Percentiles rank a stretch among this genome's conserved stretches.
These are phyloP conservation scores for Actinemys pallida DNA, from an alignment of 2,113 vertebrate genomes.

Conservation along the genomic window DNA sequence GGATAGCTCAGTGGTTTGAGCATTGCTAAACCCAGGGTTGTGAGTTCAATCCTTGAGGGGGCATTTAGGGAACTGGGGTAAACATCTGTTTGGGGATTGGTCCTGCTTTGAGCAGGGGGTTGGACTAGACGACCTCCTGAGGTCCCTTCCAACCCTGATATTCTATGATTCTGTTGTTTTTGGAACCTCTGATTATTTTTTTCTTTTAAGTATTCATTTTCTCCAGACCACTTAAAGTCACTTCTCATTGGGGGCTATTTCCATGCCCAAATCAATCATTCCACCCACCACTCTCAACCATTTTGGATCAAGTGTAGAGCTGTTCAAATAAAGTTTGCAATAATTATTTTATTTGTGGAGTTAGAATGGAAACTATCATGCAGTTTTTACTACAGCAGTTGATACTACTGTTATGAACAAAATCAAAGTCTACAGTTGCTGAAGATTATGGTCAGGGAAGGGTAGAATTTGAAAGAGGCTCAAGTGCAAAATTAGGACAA, in stretches of 20 bases:
- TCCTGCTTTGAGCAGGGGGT: too few species aligned
- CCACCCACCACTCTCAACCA: background rate
- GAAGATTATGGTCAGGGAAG: background rate
- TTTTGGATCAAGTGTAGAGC: background rate
- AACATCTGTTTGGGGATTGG: too few species aligned
- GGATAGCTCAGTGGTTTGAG: too few species aligned
- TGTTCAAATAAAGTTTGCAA: background rate
- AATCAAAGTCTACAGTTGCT: background rate
- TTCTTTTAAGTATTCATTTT: background rate
- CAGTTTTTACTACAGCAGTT: background rate
- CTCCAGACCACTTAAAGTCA: background rate
- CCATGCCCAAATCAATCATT: background rate
- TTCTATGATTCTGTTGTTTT: background rate
- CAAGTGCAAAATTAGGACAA: background rate
- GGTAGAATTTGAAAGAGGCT: background rate
- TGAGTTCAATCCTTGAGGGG: too few species aligned
- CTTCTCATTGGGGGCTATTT: background rate
- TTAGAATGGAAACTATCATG: background rate
- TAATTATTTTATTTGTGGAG: accelerated
- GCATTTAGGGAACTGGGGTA: too few species aligned
- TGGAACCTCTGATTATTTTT: background rate
- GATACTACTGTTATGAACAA: background rate
- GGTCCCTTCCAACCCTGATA: too few species aligned
- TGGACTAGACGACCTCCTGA: too few species aligned
- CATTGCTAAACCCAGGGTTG: too few species aligned